Conservation (phyloP, 92 coral and sea anemone genomes). For the Metridium senile region DNA sequence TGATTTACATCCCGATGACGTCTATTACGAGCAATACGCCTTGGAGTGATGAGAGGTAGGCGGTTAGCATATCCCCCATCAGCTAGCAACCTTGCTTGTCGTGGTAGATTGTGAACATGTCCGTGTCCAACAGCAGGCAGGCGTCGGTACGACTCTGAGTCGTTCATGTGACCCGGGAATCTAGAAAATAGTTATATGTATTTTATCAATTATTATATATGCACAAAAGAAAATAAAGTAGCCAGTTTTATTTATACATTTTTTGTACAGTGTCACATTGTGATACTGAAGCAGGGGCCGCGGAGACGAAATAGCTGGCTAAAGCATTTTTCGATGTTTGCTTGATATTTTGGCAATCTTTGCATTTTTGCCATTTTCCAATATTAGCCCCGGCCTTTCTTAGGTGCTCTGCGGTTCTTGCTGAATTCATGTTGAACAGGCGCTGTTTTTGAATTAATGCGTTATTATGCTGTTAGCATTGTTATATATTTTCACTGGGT, state of each 20-base stretch:
- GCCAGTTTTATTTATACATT: background rate
- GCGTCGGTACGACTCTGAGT: conserved; percentile 27
- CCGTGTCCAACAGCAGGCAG: conserved; percentile 30
- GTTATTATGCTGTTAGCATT: too few species aligned
- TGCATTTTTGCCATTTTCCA: background rate
- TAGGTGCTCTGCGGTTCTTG: too few species aligned
- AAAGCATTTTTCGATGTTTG: background rate
- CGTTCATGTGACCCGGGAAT: conserved; percentile 45
- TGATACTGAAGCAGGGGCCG: background rate
- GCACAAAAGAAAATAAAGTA: background rate
- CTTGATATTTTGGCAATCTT: background rate
- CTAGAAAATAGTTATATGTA: conserved; percentile 1
- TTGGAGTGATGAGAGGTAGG: conserved; percentile 21
- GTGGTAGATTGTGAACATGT: conserved; percentile 25
- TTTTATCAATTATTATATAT: background rate
- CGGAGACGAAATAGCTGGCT: background rate
- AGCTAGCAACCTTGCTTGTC: conserved; percentile 32
- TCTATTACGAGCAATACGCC: conserved; percentile 22
- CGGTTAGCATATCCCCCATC: conserved; percentile 11
- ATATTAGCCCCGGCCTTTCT: background rate
- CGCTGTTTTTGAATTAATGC: too few species aligned
- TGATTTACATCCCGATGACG: background rate
- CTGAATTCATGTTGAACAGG: too few species aligned
- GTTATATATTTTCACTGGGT: too few species aligned
- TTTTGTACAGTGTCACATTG: background rate